Percentiles rank a stretch among this genome's conserved stretches.
Evolutionary conservation across 2,888 invertebrate genomes (phyloP).

Genomic region (Pegoplata infirma): DNA sequence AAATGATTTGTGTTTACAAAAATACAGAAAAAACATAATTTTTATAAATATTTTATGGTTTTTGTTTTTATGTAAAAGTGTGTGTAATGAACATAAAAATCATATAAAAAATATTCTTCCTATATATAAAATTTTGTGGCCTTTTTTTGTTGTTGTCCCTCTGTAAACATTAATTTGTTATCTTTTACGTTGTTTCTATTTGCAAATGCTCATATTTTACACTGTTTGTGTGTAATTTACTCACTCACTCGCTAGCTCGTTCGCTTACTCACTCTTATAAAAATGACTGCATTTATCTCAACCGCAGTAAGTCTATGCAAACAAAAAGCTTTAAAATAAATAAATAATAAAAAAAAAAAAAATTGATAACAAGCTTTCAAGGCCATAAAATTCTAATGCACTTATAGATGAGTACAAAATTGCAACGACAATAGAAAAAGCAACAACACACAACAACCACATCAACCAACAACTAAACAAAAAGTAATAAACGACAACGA

Average conservation of each 20-base stretch:
- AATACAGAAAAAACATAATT: no score
- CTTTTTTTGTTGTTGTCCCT: no score
- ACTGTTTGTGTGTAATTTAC: slow-evolving; percentile 33
- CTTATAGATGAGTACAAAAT: slow-evolving; percentile 63
- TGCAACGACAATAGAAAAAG: slow-evolving; percentile 12
- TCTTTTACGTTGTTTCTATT: slow-evolving; percentile 22
- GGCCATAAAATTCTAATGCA: slow-evolving; percentile 64
- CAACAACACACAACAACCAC: not conserved
- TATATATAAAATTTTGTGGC: no score
- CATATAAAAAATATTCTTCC: no score
- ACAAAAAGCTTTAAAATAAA: slow-evolving; percentile 57
- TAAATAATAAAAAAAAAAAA: no score
- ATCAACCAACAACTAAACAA: no score
- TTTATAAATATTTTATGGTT: not conserved
- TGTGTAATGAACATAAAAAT: no score
- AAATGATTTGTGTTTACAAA: no score
- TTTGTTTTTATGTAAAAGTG: no score
- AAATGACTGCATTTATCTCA: slow-evolving; percentile 54
- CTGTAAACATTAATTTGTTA: slow-evolving; percentile 15
- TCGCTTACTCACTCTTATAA: not conserved
- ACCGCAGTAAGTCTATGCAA: slow-evolving; percentile 58
- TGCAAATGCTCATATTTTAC: not conserved
- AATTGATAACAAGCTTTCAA: slow-evolving; percentile 69
- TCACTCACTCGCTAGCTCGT: not conserved
- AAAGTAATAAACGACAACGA: slow-evolving; percentile 3